phyloP scores from a whole-genome alignment of 2,113 vertebrate genomes.

The Tetrao urogallus region DNA sequence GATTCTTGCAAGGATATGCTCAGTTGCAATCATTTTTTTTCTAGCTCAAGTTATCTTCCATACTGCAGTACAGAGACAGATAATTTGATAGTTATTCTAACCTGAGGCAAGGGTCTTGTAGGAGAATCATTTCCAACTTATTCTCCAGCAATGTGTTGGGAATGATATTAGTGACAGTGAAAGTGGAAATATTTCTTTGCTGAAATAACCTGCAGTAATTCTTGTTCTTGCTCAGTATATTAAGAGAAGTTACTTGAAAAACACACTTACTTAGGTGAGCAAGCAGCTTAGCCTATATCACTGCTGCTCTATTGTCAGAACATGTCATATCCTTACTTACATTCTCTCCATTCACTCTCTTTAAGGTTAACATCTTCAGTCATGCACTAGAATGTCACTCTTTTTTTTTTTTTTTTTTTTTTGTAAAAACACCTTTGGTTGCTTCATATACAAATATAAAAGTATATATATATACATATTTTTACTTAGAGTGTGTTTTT shows the following conservation, averaged over 20 bases:
- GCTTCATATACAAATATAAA: background rate
- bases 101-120: slow-evolving; percentile 29
- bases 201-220: slow-evolving; percentile 39
- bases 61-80: background rate
- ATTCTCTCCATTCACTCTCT: background rate
- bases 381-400: background rate
- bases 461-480: background rate
- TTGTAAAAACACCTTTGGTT: background rate
- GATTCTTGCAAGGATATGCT: background rate
- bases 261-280: background rate
- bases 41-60: background rate
- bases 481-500: background rate
- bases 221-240: background rate
- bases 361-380: background rate
- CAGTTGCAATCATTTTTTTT: background rate
- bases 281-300: background rate
- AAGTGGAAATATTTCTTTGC: background rate
- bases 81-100: slow-evolving; percentile 39
- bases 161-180: slow-evolving; percentile 8
- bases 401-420: too few relatives aligned
- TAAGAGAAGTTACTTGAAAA: background rate
- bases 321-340: background rate
- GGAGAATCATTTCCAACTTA: background rate
- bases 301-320: slow-evolving; percentile 3
- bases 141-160: background rate